These are phyloP conservation scores for Rallus limicola DNA, from an alignment of 2,113 vertebrate genomes.

Conservation along the genomic window DNA sequence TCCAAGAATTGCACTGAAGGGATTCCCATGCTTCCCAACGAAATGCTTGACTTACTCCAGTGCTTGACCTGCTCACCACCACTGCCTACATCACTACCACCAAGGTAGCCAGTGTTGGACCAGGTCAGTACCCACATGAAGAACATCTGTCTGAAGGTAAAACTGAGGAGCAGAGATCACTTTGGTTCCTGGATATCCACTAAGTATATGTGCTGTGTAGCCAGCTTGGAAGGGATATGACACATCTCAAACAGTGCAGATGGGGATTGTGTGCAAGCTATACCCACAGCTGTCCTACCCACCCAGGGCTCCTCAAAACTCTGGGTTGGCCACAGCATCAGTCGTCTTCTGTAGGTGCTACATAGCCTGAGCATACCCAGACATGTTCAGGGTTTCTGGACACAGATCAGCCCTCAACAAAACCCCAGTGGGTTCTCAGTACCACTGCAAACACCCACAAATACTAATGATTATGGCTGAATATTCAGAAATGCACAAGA, in stretches of 20 bases:
- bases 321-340: background rate
- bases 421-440: background rate
- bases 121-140: background rate
- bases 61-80: background rate
- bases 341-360: background rate
- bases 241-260: accelerated
- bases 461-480: background rate
- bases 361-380: background rate
- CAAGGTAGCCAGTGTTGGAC: background rate
- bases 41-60: background rate
- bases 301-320: background rate
- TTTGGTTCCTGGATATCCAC: background rate
- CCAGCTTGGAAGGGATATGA: background rate
- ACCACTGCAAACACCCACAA: background rate
- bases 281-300: background rate
- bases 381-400: background rate
- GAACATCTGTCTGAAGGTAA: background rate
- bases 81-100: background rate
- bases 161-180: background rate
- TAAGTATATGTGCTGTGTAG: accelerated
- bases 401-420: no score
- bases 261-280: background rate
- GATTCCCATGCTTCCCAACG: background rate
- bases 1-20: background rate
- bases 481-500: background rate